Percentiles rank a stretch among this genome's conserved stretches.
These are phyloP conservation scores for Adoxophyes honmai DNA, from an alignment of 1,140 invertebrate genomes.

Conservation along the genomic window DNA sequence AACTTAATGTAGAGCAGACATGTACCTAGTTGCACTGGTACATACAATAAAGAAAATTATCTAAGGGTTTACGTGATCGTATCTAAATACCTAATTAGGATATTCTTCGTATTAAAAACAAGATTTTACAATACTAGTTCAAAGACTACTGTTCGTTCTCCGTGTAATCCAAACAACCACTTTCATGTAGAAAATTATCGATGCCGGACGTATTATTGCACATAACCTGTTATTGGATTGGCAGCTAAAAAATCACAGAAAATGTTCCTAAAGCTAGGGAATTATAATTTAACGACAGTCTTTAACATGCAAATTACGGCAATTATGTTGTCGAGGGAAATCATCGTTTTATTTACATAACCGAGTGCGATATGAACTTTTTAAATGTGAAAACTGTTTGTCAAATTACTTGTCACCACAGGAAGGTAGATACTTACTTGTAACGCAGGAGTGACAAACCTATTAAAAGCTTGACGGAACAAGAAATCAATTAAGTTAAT, in stretches of 20 bases:
- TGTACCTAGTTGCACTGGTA: too few species aligned
- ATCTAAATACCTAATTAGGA: too few species aligned
- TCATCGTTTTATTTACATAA: constrained; percentile 13
- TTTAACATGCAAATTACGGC: constrained; percentile 11
- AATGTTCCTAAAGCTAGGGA: constrained; percentile 3
- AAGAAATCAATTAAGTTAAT: too few species aligned
- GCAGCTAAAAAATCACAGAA: background rate
- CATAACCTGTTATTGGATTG: constrained; percentile 6
- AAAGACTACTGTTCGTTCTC: background rate
- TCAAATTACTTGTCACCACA: background rate
- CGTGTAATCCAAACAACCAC: background rate
- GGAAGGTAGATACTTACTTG: too few species aligned
- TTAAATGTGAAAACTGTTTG: background rate
- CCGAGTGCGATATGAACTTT: constrained; percentile 1
- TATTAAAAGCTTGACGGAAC: too few species aligned
- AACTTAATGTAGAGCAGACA: too few species aligned
- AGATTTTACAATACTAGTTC: too few species aligned
- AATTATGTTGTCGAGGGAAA: constrained; percentile 12
- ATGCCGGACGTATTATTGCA: background rate
- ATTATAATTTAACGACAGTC: constrained; percentile 11
- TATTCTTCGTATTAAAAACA: too few species aligned
- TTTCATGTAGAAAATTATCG: background rate
- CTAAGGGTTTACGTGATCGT: too few species aligned
- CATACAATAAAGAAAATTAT: too few species aligned
- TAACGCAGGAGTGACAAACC: too few species aligned